phyloP scores from a whole-genome alignment of 2,797 vertebrate species.

The Rhinatrema bivittatum region DNA sequence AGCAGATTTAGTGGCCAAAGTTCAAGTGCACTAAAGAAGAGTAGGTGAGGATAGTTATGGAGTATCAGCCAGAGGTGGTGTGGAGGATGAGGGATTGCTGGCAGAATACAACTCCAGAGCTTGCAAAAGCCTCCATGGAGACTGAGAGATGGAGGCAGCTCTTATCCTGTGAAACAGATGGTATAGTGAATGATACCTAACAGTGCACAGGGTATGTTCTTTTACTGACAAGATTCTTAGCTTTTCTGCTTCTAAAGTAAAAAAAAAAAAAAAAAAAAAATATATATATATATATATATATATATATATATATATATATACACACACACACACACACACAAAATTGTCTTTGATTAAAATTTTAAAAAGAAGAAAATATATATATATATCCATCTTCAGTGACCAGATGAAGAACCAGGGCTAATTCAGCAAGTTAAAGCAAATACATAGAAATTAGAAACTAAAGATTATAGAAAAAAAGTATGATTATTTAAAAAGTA shows the following conservation, averaged over 20 bases:
- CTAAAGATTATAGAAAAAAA: too few relatives aligned
- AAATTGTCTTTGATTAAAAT: conserved; percentile 52
- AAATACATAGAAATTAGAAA: conserved; percentile 35
- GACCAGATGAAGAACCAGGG: conserved; percentile 34
- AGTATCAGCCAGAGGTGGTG: too few relatives aligned
- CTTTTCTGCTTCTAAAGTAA: conserved; percentile 53
- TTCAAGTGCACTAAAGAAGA: conserved; percentile 21
- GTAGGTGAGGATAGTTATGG: conserved; percentile 22
- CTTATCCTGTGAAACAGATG: conserved; percentile 62
- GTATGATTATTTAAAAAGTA: too few relatives aligned
- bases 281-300: conserved; percentile 45
- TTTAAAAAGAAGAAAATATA: conserved; percentile 40
- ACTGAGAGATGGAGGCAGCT: conserved; percentile 44
- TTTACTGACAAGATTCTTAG: conserved; percentile 59
- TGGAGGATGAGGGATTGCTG: too few relatives aligned
- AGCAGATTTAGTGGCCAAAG: conserved; percentile 23
- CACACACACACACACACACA: too few relatives aligned
- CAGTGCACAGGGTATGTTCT: conserved; percentile 55
- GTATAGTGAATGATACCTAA: conserved; percentile 56
- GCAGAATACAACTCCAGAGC: too few relatives aligned
- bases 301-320: too few relatives aligned
- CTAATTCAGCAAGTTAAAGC: conserved; percentile 46
- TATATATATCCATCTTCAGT: conserved; percentile 46
- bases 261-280: conserved; percentile 53
- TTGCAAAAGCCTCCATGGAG: conserved; percentile 46